Percentiles rank a stretch among this genome's conserved stretches.
Conservation (phyloP, 2,888 invertebrate species). For the Cremastobaeus sp. region DNA sequence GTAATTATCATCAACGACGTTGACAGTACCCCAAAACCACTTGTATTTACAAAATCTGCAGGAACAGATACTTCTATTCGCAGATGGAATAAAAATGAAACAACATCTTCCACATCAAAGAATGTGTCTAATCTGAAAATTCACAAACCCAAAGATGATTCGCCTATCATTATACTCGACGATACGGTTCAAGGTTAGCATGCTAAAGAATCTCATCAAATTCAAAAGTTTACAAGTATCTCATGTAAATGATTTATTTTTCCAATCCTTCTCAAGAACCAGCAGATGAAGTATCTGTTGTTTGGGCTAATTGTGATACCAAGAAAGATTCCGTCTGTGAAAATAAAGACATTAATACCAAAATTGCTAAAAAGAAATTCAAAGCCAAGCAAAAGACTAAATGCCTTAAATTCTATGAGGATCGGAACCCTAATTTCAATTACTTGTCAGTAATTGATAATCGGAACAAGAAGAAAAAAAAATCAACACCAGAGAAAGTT, state of each 20-base stretch:
- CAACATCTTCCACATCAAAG: background rate
- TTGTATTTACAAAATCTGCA: too few relatives aligned
- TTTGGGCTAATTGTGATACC: constrained; percentile 21
- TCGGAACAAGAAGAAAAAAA: background rate
- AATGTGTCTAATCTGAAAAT: background rate
- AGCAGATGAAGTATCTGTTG: constrained; percentile 22
- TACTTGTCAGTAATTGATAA: constrained; percentile 10
- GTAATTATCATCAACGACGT: background rate
- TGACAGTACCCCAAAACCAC: too few relatives aligned
- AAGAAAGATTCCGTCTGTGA: background rate
- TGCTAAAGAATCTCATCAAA: too few relatives aligned
- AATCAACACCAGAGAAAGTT: too few relatives aligned
- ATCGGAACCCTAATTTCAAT: constrained; percentile 19
- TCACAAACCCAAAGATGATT: constrained; percentile 1
- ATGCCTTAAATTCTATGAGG: constrained; percentile 8
- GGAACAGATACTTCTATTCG: too few relatives aligned
- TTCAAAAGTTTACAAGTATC: background rate
- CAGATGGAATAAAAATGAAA: too few relatives aligned
- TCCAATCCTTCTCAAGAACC: background rate
- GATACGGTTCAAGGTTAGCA: constrained; percentile 7
- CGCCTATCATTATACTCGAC: constrained; percentile 1
- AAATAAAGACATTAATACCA: background rate
- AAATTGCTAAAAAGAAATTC: background rate
- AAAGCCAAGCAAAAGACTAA: constrained; percentile 1
- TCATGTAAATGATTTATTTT: background rate